Conservation (phyloP, 1,140 invertebrate genomes). For the Brachionus manjavacas region DNA sequence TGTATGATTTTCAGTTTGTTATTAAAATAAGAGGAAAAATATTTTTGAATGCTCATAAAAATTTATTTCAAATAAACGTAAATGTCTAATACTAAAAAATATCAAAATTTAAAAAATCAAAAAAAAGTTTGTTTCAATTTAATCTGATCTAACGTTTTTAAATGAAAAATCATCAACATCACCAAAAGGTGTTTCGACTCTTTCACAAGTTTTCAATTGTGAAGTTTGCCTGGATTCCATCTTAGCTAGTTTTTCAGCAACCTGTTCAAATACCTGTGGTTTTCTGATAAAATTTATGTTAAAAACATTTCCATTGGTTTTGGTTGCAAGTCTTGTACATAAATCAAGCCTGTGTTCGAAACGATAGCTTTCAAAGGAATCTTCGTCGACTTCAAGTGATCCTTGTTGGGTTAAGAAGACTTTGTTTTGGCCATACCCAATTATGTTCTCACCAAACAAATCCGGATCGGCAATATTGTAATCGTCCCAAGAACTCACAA, state of each 20-base stretch:
- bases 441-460: not conserved
- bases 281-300: slow-evolving; percentile 15
- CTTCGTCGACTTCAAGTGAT: not conserved
- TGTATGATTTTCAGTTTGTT: too few species aligned
- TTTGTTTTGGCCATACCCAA: slow-evolving; percentile 5
- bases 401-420: slow-evolving; percentile 22
- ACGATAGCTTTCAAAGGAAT: not conserved
- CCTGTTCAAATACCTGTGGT: not conserved
- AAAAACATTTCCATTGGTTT: slow-evolving; percentile 17
- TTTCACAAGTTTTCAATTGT: not conserved
- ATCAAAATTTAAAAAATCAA: not conserved
- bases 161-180: slow-evolving; percentile 40
- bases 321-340: not conserved
- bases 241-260: not conserved
- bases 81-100: not conserved
- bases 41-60: not conserved
- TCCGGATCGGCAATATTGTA: slow-evolving; percentile 15
- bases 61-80: not conserved
- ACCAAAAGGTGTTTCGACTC: slow-evolving; percentile 29
- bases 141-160: not conserved
- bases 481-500: slow-evolving; percentile 33
- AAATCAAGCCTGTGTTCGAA: slow-evolving; percentile 14
- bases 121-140: not conserved
- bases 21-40: not conserved
- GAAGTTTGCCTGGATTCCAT: not conserved